phyloP scores from a whole-genome alignment of 2,888 invertebrate genomes.

The Nysson spinosus region DNA sequence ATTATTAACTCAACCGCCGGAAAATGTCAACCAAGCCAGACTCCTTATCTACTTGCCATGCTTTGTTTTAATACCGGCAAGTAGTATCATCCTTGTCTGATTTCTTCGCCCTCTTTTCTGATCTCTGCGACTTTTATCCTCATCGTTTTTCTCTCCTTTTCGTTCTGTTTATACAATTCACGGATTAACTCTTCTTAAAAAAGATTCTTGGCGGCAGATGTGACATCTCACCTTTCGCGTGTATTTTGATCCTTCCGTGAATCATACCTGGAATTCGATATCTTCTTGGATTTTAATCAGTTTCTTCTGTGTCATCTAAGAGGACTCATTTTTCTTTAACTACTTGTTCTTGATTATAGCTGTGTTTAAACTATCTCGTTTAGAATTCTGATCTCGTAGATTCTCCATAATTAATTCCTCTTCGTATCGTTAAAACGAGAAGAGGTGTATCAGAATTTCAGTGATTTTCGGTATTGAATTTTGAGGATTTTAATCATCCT shows the following conservation, averaged over 20 bases:
- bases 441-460: no score
- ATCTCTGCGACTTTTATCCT: constrained; percentile 32
- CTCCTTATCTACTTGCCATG: constrained; percentile 69
- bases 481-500: constrained; percentile 64
- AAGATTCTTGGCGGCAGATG: not conserved
- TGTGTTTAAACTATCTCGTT: no score
- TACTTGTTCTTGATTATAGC: no score
- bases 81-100: constrained; percentile 22
- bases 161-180: constrained; percentile 27
- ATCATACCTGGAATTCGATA: no score
- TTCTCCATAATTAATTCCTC: no score
- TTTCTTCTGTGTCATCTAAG: no score
- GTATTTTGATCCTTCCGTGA: no score
- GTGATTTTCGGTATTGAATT: constrained; percentile 43
- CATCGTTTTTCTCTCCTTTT: constrained; percentile 13
- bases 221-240: no score
- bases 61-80: constrained; percentile 65
- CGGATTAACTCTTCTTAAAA: constrained; percentile 21
- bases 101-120: constrained; percentile 13
- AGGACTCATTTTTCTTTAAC: no score
- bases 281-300: no score
- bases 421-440: no score
- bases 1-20: constrained; percentile 77
- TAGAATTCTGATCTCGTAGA: no score
- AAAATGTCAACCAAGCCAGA: constrained; percentile 73